Conservation (phyloP, 2,113 vertebrate species). For the Limnothrissa miodon region DNA sequence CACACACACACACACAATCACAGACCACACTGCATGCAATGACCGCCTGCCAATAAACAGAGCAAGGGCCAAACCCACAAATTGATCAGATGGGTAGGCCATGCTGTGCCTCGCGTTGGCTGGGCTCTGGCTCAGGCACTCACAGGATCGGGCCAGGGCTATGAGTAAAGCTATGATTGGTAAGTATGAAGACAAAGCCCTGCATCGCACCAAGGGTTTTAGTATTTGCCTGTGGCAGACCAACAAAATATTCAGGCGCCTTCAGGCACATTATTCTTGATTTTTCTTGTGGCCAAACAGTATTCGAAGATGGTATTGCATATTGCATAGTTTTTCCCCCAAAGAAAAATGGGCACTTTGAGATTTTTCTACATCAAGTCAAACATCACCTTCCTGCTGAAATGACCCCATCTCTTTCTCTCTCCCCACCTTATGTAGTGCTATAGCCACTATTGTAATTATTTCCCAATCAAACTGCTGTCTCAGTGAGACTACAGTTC, state of each 20-base stretch:
- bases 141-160: not conserved
- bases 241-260: constrained; percentile 1
- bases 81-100: constrained; percentile 42
- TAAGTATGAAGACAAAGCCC: not conserved
- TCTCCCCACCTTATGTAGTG: not conserved
- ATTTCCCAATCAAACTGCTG: constrained; percentile 46
- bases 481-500: constrained; percentile 46
- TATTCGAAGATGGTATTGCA: not conserved
- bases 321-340: not conserved
- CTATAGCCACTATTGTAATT: constrained; percentile 35
- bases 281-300: not conserved
- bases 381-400: not conserved
- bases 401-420: constrained; percentile 43
- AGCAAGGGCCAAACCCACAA: constrained; percentile 33
- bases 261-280: not conserved
- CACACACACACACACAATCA: constrained; percentile 20
- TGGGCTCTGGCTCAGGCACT: not conserved
- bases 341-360: not conserved
- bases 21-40: constrained; percentile 27
- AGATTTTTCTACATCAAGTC: not conserved
- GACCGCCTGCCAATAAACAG: constrained; percentile 43
- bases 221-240: not conserved
- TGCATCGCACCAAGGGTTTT: not conserved
- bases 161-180: not conserved
- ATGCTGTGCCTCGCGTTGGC: constrained; percentile 15